Evolutionary conservation across 2,797 vertebrate genomes (phyloP).

Genomic region (Gadopsis marmoratus): DNA sequence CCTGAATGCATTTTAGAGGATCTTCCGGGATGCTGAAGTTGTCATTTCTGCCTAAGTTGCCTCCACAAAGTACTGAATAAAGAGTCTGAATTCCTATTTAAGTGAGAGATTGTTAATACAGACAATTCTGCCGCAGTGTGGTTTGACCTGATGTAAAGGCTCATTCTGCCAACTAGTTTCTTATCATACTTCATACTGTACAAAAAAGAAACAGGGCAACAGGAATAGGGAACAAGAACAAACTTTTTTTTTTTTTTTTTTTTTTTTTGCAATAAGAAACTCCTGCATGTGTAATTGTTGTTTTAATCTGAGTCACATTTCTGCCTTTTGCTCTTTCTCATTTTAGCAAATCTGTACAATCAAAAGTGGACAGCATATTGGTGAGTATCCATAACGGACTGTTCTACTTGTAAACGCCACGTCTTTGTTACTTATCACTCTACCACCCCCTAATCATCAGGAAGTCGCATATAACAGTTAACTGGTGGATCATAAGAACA

Average conservation of each 20-base stretch:
- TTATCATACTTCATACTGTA: neutral
- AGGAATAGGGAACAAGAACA: no score
- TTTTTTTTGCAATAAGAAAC: neutral
- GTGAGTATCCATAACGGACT: constrained; percentile 86
- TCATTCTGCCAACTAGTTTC: neutral
- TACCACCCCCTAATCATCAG: neutral
- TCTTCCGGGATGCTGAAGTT: neutral
- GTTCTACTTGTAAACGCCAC: neutral
- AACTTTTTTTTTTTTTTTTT: no score
- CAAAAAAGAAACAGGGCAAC: neutral
- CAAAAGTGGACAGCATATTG: constrained; percentile 99
- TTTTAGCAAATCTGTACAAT: constrained; percentile 99
- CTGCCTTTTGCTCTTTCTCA: constrained; percentile 54
- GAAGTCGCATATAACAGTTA: neutral
- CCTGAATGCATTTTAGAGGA: neutral
- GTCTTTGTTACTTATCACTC: neutral
- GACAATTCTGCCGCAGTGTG: neutral
- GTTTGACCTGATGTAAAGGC: neutral
- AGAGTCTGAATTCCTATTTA: neutral
- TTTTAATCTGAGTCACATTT: constrained; percentile 1
- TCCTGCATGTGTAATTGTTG: neutral
- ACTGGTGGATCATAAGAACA: neutral
- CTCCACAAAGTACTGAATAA: neutral
- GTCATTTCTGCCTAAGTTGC: neutral
- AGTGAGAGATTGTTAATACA: neutral